phyloP scores from a whole-genome alignment of 2,113 vertebrate genomes.

The Hystrix brachyura region DNA sequence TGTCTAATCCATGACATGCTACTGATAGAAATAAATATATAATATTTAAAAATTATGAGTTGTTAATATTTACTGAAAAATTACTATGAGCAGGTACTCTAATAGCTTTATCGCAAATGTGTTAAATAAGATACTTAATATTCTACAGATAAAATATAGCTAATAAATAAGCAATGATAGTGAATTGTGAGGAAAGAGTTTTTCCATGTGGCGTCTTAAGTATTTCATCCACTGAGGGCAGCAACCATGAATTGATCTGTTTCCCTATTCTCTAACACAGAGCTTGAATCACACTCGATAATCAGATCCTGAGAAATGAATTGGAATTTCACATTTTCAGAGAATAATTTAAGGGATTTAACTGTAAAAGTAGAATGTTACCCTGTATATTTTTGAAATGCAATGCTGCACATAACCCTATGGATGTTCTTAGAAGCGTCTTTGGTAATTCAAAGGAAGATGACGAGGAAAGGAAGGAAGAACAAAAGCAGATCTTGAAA shows the following conservation, averaged over 20 bases:
- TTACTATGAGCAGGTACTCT: neutral
- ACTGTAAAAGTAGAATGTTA: neutral
- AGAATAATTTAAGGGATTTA: neutral
- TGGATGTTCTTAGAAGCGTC: neutral
- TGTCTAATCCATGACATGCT: neutral
- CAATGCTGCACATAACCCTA: neutral
- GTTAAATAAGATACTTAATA: neutral
- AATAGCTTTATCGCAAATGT: neutral
- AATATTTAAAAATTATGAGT: neutral
- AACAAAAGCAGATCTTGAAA: neutral
- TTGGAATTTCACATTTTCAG: neutral
- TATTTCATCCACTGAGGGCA: neutral
- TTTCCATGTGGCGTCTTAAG: no score
- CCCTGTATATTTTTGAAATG: neutral
- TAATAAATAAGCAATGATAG: neutral
- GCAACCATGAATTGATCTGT: no score
- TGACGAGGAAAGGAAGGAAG: neutral
- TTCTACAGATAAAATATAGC: neutral
- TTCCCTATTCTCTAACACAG: neutral
- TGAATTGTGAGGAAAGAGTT: no score
- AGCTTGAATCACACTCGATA: neutral
- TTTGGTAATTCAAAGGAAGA: neutral
- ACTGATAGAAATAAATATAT: neutral
- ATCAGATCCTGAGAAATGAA: neutral
- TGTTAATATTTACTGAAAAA: neutral